These are phyloP conservation scores for Cryptoblepharus egeriae DNA, from an alignment of 2,797 vertebrate species.

Conservation along the genomic window DNA sequence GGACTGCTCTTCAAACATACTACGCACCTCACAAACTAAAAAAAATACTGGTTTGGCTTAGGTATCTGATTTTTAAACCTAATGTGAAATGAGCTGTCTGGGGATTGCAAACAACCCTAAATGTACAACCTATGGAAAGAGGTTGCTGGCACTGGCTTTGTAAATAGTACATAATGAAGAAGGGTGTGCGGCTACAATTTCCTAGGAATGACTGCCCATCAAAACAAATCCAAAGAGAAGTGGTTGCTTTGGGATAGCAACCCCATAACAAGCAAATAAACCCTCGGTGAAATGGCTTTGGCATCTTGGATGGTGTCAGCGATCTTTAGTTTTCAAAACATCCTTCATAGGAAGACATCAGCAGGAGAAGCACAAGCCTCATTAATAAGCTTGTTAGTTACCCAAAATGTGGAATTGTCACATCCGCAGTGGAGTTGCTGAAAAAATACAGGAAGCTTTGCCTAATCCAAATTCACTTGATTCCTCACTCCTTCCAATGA, in stretches of 20 bases:
- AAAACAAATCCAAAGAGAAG: background rate
- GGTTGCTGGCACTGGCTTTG: background rate
- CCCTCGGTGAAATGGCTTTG: background rate
- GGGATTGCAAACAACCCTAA: background rate
- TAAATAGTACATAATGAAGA: background rate
- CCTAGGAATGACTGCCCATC: background rate
- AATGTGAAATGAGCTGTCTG: background rate
- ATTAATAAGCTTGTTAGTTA: background rate
- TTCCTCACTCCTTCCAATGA: constrained; percentile 66
- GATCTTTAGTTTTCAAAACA: background rate
- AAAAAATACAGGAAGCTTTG: background rate
- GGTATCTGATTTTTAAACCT: background rate
- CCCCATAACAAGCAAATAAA: background rate
- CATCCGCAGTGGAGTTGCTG: background rate
- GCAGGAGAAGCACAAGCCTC: background rate
- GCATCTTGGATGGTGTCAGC: background rate
- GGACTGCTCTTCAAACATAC: too few relatives aligned
- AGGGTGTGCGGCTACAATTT: background rate
- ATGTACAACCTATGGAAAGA: background rate
- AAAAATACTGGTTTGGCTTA: background rate
- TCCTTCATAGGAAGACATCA: background rate
- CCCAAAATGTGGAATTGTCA: background rate
- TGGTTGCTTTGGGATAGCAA: background rate
- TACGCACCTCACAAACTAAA: background rate
- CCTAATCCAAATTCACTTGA: constrained; percentile 48